phyloP scores from a whole-genome alignment of 2,113 vertebrate species.

The Entomyzon cyanotis region DNA sequence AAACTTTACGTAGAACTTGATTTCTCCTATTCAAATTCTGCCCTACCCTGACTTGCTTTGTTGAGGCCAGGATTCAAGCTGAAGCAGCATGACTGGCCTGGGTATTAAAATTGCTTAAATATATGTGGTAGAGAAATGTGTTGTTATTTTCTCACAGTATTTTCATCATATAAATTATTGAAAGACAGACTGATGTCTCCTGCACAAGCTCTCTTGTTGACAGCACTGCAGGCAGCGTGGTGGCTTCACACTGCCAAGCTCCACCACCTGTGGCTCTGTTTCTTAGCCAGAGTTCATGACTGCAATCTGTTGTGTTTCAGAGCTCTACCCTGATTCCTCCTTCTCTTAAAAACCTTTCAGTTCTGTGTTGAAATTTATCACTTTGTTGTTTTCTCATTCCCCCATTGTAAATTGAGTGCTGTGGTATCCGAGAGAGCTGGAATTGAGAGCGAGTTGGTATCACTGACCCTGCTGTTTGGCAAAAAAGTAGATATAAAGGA shows the following conservation, averaged over 20 bases:
- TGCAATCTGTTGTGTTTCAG: constrained; percentile 48
- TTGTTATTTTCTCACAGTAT: not conserved
- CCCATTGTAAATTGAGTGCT: not conserved
- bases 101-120: not conserved
- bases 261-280: constrained; percentile 47
- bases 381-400: not conserved
- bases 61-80: not conserved
- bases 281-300: constrained; percentile 38
- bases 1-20: not conserved
- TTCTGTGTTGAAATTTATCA: not conserved
- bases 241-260: constrained; percentile 24
- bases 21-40: not conserved
- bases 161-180: not conserved
- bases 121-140: not conserved
- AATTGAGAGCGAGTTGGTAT: not conserved
- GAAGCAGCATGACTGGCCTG: not conserved
- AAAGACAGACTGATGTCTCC: not conserved
- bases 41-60: not conserved
- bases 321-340: not conserved
- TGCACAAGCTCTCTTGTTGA: not conserved
- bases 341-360: not conserved
- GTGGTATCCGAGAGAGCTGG: not conserved
- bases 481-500: not conserved
- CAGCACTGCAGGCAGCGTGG: not conserved
- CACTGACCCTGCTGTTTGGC: not conserved